A percentile compares a stretch with the other conserved stretches of the same genome.
phyloP scores from a whole-genome alignment of 2,113 vertebrate species.

The Channa maculata region DNA sequence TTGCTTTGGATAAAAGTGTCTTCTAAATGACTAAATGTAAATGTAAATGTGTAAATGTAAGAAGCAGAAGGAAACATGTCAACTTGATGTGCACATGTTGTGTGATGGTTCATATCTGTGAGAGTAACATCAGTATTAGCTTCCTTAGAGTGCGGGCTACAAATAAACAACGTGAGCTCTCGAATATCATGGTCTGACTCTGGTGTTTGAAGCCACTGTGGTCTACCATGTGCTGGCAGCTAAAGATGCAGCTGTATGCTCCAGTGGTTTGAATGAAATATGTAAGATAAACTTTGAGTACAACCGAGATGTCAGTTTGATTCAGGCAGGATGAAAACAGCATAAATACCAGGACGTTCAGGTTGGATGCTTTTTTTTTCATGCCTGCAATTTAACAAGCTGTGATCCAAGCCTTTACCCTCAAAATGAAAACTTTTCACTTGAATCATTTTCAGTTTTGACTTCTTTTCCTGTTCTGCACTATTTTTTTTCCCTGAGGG shows the following conservation, averaged over 20 bases:
- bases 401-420: neutral
- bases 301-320: neutral
- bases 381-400: no score
- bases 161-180: neutral
- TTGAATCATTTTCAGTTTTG: neutral
- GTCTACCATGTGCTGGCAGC: neutral
- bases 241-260: neutral
- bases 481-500: neutral
- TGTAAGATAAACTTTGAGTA: neutral
- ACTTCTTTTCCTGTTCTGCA: neutral
- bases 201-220: neutral
- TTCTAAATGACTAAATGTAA: no score
- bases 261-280: neutral
- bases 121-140: neutral
- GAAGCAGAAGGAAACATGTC: no score
- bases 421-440: neutral
- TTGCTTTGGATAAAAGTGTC: no score
- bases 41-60: no score
- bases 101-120: neutral
- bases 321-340: neutral
- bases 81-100: neutral
- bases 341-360: no score
- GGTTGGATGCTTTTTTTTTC: no score
- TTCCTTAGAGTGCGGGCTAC: no score
- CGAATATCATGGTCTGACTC: neutral